A percentile compares a stretch with the other conserved stretches of the same genome.
Evolutionary conservation across 2,888 invertebrate species (phyloP).

Genomic region (Panopea generosa): DNA sequence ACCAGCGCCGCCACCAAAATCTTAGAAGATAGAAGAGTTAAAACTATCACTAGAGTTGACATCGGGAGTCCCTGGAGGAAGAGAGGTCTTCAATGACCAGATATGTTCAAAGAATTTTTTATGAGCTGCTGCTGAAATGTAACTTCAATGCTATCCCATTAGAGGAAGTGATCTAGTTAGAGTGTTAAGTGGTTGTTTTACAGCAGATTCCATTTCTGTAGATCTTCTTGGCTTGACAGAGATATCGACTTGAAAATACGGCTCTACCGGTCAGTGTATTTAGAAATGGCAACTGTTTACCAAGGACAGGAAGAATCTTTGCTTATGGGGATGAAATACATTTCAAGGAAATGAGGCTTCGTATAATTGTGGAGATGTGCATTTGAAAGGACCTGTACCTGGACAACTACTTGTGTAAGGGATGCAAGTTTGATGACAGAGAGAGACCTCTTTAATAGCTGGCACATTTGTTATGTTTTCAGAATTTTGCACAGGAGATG

Average conservation of each 20-base stretch:
- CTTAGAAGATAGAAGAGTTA: background rate
- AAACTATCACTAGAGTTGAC: no score
- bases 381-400: constrained; percentile 15
- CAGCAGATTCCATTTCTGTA: no score
- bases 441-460: no score
- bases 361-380: constrained; percentile 44
- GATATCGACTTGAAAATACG: background rate
- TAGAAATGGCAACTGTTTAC: constrained; percentile 45
- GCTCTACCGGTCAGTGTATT: background rate
- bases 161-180: no score
- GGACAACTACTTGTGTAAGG: constrained; percentile 24
- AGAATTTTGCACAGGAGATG: constrained; percentile 33
- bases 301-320: constrained; percentile 26
- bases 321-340: constrained; percentile 35
- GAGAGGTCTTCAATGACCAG: no score
- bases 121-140: background rate
- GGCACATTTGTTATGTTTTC: background rate
- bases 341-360: constrained; percentile 26
- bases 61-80: no score
- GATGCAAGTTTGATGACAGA: constrained; percentile 19
- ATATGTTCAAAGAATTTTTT: background rate
- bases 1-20: no score
- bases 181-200: no score
- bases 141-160: background rate
- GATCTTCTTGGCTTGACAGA: background rate